Evolutionary conservation across 2,113 vertebrate genomes (phyloP).

Genomic region (Notiomystis cincta): DNA sequence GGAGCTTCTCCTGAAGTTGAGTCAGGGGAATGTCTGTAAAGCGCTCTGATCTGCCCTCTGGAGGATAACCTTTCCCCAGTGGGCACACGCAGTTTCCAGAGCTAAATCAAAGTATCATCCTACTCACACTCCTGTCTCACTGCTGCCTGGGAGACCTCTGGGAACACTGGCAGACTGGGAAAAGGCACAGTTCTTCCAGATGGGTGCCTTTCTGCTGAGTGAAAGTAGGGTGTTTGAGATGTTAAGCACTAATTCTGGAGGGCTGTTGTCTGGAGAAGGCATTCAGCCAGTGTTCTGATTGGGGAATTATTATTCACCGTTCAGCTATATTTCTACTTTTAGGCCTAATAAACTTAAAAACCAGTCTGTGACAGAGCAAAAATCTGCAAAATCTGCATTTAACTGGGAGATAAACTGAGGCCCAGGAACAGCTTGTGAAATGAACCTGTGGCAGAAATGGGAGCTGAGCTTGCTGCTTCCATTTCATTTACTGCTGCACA

Average conservation of each 20-base stretch:
- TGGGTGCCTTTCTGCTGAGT: not conserved
- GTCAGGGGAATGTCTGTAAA: not conserved
- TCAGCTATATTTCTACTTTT: not conserved
- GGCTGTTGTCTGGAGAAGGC: not conserved
- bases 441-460: not conserved
- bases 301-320: not conserved
- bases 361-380: not conserved
- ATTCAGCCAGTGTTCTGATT: not conserved
- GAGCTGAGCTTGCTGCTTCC: not conserved
- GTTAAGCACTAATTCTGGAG: not conserved
- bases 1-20: not conserved
- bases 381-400: not conserved
- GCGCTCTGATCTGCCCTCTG: slow-evolving; percentile 14
- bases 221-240: not conserved
- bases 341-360: not conserved
- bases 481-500: not conserved
- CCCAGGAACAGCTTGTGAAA: not conserved
- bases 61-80: not conserved
- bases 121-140: fast-evolving
- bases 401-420: not conserved
- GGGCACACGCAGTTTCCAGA: not conserved
- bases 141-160: not conserved
- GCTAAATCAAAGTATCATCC: not conserved
- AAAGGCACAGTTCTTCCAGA: not conserved
- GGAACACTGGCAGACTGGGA: not conserved